These are phyloP conservation scores for Echinops telfairi DNA, from an alignment of 2,113 vertebrate species.

Conservation along the genomic window DNA sequence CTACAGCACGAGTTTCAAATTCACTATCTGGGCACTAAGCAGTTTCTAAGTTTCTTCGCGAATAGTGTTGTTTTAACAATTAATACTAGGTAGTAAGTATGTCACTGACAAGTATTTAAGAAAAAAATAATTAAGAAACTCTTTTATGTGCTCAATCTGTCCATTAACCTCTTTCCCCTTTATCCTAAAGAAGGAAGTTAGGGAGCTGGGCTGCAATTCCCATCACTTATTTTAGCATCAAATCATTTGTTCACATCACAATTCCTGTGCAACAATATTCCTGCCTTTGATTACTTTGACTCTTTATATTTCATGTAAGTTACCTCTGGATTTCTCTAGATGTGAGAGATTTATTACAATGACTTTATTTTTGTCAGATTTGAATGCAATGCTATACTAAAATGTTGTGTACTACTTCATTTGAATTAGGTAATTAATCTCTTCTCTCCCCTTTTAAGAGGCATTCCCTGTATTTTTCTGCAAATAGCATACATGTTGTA, in stretches of 20 bases:
- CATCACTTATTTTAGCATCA: not conserved
- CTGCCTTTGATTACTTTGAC: no score
- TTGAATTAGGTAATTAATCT: not conserved
- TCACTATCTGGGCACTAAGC: not conserved
- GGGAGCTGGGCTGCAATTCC: fast-evolving
- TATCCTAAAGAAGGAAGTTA: not conserved
- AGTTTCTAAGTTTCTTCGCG: not conserved
- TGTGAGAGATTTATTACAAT: not conserved
- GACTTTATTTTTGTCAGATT: not conserved
- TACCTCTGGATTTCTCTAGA: not conserved
- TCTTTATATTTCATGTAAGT: not conserved
- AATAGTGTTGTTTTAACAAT: not conserved
- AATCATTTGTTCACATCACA: fast-evolving
- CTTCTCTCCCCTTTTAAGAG: not conserved
- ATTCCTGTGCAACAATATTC: not conserved
- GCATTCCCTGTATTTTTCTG: not conserved
- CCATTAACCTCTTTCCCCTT: no score
- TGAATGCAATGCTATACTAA: not conserved
- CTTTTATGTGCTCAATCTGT: not conserved
- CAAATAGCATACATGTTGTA: not conserved
- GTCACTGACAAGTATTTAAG: not conserved
- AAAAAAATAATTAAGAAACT: not conserved
- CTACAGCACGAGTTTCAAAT: not conserved
- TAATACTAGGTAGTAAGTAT: not conserved
- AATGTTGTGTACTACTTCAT: not conserved